phyloP scores from a whole-genome alignment of 2,888 invertebrate genomes.

The Mythimna vitellina region DNA sequence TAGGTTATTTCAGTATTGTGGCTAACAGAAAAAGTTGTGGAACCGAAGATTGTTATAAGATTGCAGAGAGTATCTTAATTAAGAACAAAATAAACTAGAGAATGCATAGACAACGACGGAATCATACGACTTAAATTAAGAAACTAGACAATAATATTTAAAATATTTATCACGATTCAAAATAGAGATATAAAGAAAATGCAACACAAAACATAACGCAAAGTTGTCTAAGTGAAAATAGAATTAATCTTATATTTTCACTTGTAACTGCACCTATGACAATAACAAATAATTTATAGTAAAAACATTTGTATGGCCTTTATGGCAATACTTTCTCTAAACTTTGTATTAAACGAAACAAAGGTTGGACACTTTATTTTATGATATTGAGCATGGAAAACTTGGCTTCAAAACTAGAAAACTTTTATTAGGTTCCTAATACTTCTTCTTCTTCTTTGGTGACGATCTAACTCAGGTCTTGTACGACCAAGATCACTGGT shows the following conservation, averaged over 20 bases:
- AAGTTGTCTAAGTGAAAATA: constrained; percentile 19
- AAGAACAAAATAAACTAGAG: not conserved
- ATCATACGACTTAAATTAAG: not conserved
- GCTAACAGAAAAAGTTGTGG: no score
- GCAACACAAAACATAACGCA: not conserved
- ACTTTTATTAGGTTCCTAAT: not conserved
- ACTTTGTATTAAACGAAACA: constrained; percentile 38
- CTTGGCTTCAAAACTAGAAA: not conserved
- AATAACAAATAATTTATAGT: constrained; percentile 61
- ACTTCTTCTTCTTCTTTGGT: no score
- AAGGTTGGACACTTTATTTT: constrained; percentile 23
- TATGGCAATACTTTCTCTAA: constrained; percentile 48
- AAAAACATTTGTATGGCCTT: constrained; percentile 48
- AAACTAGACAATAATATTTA: not conserved
- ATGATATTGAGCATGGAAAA: constrained; percentile 21
- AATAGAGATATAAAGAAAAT: not conserved
- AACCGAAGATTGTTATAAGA: no score
- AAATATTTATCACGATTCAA: no score
- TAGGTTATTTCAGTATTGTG: no score
- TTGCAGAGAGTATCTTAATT: not conserved
- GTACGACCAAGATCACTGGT: no score
- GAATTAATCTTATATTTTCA: constrained; percentile 45
- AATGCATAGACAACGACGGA: not conserved
- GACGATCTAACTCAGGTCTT: no score
- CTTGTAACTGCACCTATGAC: constrained; percentile 42